Base-by-base conservation (phyloP, 1,140 invertebrate species). In the Leptoteleia sp. region DNA sequence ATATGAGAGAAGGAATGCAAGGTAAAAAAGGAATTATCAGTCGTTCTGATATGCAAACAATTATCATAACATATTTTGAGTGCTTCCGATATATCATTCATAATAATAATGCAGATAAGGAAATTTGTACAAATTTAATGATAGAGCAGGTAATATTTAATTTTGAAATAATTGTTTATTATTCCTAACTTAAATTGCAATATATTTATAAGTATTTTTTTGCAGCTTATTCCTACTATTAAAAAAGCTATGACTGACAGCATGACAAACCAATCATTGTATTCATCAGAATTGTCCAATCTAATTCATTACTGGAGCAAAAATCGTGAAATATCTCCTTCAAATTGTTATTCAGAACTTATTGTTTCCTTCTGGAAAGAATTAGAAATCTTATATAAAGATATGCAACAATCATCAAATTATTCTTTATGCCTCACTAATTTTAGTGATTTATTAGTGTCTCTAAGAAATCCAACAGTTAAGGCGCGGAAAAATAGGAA, bases 11-110 rank as follows among this genome's bases (percentile, higher is more conserved):
- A 75, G 93, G 93, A 45, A 89, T 94, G 75, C 89, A 84, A 19
- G 84, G 86, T 13, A 90, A 89, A 55, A 89, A 81, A 73, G 89
- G 91, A 3, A 85, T 89, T 65, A 81, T 88, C 1, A 93, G 91
- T 80, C 85, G 86, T 11, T 92, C 91, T 6, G 94, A 95, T 87
- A 90, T 88, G 31, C 84, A 89, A 15, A 91, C 92, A 0, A 89
- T 95, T 15, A 87, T 92, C 0, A 91, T 85, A 65, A 91, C 93
- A 5, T 94, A 92, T 79, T 88, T 93, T 15, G 95, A 96, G 87
- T 95, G 94, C 84, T 77, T 94, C 13, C 91, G 91, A 16, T 95
- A 92, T 81, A 83, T 91, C 15, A 84, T 93, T 45, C 84, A 91
- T 4, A 55, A 83, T 5, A 88, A 89, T 61, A 79, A 88, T 61